A percentile compares a stretch with the other conserved stretches of the same genome.
phyloP scores from a whole-genome alignment of 1,140 invertebrate species.

The Drosophila melanica region DNA sequence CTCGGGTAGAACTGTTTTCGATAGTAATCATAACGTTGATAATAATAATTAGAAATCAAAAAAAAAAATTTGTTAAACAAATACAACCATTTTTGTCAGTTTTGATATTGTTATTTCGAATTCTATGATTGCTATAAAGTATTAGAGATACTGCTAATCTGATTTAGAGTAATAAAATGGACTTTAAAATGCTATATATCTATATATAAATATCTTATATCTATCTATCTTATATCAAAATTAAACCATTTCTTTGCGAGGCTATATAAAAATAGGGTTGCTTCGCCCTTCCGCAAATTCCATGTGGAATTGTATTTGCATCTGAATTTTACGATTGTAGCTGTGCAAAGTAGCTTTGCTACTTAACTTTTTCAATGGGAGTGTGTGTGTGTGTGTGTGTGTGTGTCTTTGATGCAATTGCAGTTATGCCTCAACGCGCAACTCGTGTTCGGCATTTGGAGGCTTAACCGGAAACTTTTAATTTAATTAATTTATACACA shows the following conservation, averaged over 20 bases:
- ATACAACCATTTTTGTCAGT: no score
- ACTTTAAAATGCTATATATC: no score
- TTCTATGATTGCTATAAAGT: no score
- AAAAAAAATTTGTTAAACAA: no score
- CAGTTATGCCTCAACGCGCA: constrained; percentile 39
- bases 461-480: constrained; percentile 84
- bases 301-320: constrained; percentile 21
- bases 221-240: not conserved
- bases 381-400: not conserved
- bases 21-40: no score
- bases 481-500: constrained; percentile 84
- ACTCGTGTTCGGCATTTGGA: constrained; percentile 58
- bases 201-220: not conserved
- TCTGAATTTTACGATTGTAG: constrained; percentile 22
- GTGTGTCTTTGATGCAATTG: constrained; percentile 19
- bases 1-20: no score
- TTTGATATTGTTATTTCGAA: no score
- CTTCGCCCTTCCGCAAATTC: not conserved
- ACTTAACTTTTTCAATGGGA: not conserved
- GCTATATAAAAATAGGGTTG: not conserved
- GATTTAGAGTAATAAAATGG: no score
- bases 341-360: constrained; percentile 4
- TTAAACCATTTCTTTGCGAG: no score
- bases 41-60: no score
- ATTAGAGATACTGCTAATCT: no score